Percentiles rank a stretch among this genome's conserved stretches.
phyloP scores from a whole-genome alignment of 2,113 vertebrate genomes.

The Podarcis muralis region DNA sequence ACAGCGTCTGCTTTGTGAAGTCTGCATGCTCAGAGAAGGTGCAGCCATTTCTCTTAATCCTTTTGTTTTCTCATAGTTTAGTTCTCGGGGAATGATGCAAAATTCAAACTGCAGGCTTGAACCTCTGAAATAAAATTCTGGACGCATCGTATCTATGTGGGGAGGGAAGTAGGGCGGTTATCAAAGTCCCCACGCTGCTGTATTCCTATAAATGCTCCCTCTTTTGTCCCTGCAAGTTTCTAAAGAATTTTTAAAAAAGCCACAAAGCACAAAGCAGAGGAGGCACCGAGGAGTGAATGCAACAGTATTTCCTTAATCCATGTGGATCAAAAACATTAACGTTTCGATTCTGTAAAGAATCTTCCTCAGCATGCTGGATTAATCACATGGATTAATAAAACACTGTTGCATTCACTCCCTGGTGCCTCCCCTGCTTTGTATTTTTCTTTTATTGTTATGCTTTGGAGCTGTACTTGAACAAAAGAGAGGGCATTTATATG shows the following conservation, averaged over 20 bases:
- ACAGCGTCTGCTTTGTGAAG: constrained; percentile 36
- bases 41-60: constrained; percentile 56
- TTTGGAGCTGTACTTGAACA: constrained; percentile 64
- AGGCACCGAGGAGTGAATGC: constrained; percentile 71
- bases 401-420: constrained; percentile 67
- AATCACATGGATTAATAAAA: constrained; percentile 80
- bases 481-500: constrained; percentile 63
- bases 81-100: constrained; percentile 61
- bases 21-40: background rate
- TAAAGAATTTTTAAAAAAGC: constrained; percentile 67
- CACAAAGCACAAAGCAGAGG: constrained; percentile 69
- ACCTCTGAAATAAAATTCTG: constrained; percentile 64
- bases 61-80: constrained; percentile 51
- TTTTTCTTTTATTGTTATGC: constrained; percentile 65
- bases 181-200: constrained; percentile 61
- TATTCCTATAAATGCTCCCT: constrained; percentile 69
- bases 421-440: constrained; percentile 72
- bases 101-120: constrained; percentile 58
- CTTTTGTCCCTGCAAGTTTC: constrained; percentile 72
- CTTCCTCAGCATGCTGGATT: constrained; percentile 80
- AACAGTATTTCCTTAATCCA: constrained; percentile 76
- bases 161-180: constrained; percentile 49
- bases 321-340: constrained; percentile 72
- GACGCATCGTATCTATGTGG: constrained; percentile 57
- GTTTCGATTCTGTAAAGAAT: constrained; percentile 75